phyloP scores from a whole-genome alignment of 92 coral and sea anemone genomes.

The Zoanthus sociatus region DNA sequence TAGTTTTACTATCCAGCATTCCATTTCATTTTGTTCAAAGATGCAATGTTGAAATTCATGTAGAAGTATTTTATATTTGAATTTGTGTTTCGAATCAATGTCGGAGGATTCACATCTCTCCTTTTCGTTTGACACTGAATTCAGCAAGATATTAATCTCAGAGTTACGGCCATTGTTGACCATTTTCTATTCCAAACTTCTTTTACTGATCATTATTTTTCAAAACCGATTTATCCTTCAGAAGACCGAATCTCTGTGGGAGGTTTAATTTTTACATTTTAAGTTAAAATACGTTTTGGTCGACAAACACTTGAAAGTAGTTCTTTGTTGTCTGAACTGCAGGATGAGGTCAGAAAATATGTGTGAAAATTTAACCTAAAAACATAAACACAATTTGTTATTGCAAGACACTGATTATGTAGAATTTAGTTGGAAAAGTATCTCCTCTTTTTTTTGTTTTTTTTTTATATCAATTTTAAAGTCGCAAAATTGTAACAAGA shows the following conservation, averaged over 20 bases:
- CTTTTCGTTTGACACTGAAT: too few species aligned
- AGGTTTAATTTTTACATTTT: slow-evolving; percentile 12
- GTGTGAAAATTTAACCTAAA: not conserved
- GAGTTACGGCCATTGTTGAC: too few species aligned
- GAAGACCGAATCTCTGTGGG: not conserved
- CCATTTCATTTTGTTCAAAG: not conserved
- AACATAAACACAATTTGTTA: slow-evolving; percentile 29
- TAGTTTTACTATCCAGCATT: not conserved
- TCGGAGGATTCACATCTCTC: slow-evolving; percentile 3
- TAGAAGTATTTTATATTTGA: not conserved
- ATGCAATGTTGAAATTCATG: not conserved
- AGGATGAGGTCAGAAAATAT: not conserved
- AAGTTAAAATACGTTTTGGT: not conserved
- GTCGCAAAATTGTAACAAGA: not conserved
- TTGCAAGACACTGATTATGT: not conserved
- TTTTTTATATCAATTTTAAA: not conserved
- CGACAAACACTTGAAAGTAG: slow-evolving; percentile 19
- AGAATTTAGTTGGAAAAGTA: not conserved
- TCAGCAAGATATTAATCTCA: too few species aligned
- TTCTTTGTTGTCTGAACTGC: slow-evolving; percentile 32
- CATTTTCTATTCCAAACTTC: too few species aligned
- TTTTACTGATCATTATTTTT: too few species aligned
- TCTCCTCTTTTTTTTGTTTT: not conserved
- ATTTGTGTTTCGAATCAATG: not conserved
- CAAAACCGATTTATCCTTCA: too few species aligned